A percentile compares a stretch with the other conserved stretches of the same genome.
phyloP scores from a whole-genome alignment of 2,888 invertebrate genomes.

The Drosophila monieri region DNA sequence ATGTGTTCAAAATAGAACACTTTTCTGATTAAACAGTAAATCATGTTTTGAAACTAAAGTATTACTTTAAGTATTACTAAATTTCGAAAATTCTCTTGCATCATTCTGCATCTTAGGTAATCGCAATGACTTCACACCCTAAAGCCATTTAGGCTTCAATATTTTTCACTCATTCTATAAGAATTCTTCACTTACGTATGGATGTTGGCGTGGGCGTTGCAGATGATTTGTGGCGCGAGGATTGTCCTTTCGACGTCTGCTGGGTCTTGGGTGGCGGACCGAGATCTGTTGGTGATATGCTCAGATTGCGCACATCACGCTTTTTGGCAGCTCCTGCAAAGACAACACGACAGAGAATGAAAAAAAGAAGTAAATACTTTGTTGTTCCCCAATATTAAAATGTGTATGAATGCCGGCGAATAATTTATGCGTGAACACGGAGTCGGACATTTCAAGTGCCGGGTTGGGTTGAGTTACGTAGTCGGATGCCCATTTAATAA shows the following conservation, averaged over 20 bases:
- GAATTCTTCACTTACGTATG: conserved; percentile 80
- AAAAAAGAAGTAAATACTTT: conserved; percentile 9
- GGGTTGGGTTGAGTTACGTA: conserved; percentile 21
- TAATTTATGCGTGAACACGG: conserved; percentile 76
- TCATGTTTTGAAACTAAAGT: neutral
- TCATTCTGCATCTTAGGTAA: neutral
- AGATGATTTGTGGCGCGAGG: conserved; percentile 78
- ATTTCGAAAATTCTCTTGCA: neutral
- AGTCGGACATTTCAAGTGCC: conserved; percentile 27
- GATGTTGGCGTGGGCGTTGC: conserved; percentile 70
- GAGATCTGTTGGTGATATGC: conserved; percentile 84
- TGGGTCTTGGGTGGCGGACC: conserved; percentile 84
- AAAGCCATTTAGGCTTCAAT: conserved; percentile 7
- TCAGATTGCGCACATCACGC: conserved; percentile 84
- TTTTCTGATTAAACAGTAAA: neutral
- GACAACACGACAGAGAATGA: conserved; percentile 2
- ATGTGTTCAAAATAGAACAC: neutral
- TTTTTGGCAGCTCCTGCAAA: conserved; percentile 84
- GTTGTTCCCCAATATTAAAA: conserved; percentile 9
- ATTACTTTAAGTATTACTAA: neutral
- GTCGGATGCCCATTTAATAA: conserved; percentile 35
- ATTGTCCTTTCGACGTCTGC: conserved; percentile 82
- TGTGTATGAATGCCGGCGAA: conserved; percentile 28
- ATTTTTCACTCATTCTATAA: neutral
- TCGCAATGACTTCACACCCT: neutral